Evolutionary conservation across 2,113 vertebrate genomes (phyloP).

Genomic region (Mystacornis crossleyi): DNA sequence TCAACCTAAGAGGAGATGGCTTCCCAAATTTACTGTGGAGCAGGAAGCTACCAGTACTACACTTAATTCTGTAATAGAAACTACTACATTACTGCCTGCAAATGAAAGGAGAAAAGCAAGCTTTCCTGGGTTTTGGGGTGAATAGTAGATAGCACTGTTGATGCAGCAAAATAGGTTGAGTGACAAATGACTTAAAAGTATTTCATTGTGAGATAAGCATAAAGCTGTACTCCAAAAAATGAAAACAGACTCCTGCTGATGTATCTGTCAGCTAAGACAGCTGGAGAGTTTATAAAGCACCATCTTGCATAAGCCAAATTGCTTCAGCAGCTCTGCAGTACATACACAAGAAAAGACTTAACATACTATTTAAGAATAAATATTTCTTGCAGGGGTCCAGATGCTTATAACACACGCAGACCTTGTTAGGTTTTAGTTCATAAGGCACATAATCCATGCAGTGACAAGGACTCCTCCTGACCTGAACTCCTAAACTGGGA

Average conservation of each 20-base stretch:
- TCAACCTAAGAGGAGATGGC: background rate
- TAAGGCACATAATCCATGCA: background rate
- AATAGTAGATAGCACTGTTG: background rate
- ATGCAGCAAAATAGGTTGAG: background rate
- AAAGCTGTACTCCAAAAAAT: background rate
- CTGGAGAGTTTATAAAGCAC: background rate
- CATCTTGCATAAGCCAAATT: background rate
- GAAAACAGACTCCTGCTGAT: background rate
- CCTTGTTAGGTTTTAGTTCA: background rate
- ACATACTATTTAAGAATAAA: background rate
- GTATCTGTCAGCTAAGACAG: background rate
- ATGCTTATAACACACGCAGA: background rate
- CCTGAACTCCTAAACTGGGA: background rate
- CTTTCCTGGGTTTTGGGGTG: background rate
- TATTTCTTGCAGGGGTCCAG: background rate
- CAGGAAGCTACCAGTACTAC: background rate
- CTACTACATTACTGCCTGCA: background rate
- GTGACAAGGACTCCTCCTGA: background rate
- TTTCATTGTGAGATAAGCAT: background rate
- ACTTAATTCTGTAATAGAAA: background rate
- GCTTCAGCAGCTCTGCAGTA: background rate
- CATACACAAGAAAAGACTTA: background rate
- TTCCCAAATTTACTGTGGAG: background rate
- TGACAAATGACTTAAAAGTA: background rate
- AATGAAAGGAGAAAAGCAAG: background rate